Base-by-base conservation (phyloP, 1,140 invertebrate genomes). In the Caenorhabditis elegans region DNA sequence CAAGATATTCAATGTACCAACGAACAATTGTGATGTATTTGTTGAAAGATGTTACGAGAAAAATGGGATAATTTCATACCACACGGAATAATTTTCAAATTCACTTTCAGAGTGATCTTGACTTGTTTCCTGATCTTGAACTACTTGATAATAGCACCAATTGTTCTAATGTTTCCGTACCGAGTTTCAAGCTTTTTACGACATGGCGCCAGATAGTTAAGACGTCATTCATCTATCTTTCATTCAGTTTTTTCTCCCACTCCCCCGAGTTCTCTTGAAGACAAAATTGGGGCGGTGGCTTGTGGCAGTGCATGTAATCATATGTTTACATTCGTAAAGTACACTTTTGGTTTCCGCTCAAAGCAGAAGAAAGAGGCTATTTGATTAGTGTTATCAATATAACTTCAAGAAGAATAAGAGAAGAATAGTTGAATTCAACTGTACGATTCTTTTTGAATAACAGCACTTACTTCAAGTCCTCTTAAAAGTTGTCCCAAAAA, bases 401-500 rank as follows among this genome's bases (percentile, higher is more conserved):
- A 53, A 60, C 11, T 39, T 13, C 34, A 22, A 22, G 60, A 70
- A 70, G 60, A 70, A 39, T n/a, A 39, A 39, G 11, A 24, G 28
- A 22, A 60, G 39, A 15, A 43, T 15, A 43, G 39, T 43, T 5
- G 6, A 43, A 15, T 43, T 43, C 15, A 15, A 43, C 39, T 43
- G 15, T 43, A 43, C 39, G 15, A 43, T 43, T 43, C 39, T 43
- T 8, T 43, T 43, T 8, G 5, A 8, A 8, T 43, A 8, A 43
- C 60, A 6, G 19, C 26, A 49, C 79, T 4, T 39, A 89, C 88
- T 79, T 86, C 91, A 10, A 92, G 84, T 10, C 91, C 91, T 39
- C 91, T 79, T 6, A 92, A 86, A 49, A 92, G 88, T 85, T 92
- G 91, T 84, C 91, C 92, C 17, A 92, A 82, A 80, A 92, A 92